Conservation (phyloP, 2,113 vertebrate genomes). For the Mirza zaza region DNA sequence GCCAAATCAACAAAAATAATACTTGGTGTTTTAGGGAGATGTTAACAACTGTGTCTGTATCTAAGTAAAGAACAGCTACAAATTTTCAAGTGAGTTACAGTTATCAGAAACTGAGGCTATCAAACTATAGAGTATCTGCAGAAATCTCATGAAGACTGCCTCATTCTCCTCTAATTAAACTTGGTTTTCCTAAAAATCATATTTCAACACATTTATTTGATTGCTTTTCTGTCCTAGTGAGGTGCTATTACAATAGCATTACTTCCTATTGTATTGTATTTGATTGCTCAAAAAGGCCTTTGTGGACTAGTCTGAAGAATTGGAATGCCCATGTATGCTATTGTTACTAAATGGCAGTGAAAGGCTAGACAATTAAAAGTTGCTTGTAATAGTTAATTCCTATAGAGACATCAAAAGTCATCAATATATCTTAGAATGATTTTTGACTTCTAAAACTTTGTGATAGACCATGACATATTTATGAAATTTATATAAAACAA, state of each 20-base stretch:
- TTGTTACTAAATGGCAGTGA: background rate
- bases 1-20: slow-evolving; percentile 44
- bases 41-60: background rate
- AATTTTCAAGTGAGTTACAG: background rate
- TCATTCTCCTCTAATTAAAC: background rate
- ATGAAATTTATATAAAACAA: slow-evolving; percentile 14
- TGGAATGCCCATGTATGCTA: background rate
- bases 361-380: slow-evolving; percentile 23
- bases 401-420: background rate
- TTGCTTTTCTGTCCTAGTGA: background rate
- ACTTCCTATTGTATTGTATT: background rate
- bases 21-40: background rate
- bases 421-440: background rate
- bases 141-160: background rate
- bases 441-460: slow-evolving; percentile 28
- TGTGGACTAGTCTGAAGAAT: background rate
- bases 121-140: background rate
- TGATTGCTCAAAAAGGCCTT: slow-evolving; percentile 19
- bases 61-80: background rate
- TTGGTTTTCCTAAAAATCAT: background rate
- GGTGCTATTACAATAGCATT: background rate
- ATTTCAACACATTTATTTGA: background rate
- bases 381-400: slow-evolving; percentile 14
- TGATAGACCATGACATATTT: background rate
- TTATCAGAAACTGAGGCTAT: background rate